phyloP scores from a whole-genome alignment of 2,113 vertebrate genomes.

The Rhodinocichla rosea region DNA sequence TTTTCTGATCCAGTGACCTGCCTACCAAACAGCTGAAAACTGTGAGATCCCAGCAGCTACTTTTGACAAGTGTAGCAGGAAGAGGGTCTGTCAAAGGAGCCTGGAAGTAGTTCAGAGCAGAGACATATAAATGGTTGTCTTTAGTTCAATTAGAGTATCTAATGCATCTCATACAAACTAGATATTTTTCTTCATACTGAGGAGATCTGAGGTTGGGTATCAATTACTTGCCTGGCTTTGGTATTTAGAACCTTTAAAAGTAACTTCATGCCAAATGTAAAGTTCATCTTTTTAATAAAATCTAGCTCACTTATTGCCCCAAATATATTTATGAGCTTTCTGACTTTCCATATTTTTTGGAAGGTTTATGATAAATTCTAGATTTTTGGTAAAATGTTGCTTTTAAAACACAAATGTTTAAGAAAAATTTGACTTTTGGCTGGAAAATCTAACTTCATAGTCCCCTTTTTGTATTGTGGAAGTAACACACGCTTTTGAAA shows the following conservation, averaged over 20 bases:
- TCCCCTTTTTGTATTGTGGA: neutral
- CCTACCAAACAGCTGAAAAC: neutral
- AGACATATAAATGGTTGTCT: neutral
- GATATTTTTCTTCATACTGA: neutral
- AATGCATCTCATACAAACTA: neutral
- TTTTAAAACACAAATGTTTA: neutral
- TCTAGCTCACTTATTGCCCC: neutral
- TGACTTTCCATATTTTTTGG: neutral
- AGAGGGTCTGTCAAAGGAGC: neutral
- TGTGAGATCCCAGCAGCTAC: neutral
- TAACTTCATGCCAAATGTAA: neutral
- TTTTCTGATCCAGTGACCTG: neutral
- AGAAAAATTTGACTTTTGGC: neutral
- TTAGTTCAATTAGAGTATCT: neutral
- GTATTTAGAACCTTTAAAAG: neutral
- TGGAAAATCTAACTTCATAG: neutral
- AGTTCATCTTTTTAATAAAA: neutral
- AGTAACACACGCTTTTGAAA: neutral
- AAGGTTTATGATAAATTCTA: neutral
- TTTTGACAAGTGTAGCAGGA: neutral
- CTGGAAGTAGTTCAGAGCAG: neutral
- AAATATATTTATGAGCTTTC: neutral
- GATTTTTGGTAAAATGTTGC: neutral
- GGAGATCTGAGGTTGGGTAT: neutral
- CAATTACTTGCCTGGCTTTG: neutral